These are phyloP conservation scores for Volucella inanis DNA, from an alignment of 2,888 invertebrate genomes.

Conservation along the genomic window DNA sequence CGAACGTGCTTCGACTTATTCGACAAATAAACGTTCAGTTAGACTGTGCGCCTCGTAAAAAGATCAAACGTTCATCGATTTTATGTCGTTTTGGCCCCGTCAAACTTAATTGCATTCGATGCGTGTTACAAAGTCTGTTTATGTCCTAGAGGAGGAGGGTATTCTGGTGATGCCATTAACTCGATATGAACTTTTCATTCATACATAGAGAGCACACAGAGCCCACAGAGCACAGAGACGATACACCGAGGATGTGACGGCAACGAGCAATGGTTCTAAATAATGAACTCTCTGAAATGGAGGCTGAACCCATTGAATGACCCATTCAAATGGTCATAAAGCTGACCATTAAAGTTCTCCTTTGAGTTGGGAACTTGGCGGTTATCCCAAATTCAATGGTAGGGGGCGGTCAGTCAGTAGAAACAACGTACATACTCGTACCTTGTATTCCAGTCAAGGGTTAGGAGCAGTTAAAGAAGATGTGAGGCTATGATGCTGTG, in stretches of 20 bases:
- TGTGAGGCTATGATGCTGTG: constrained; percentile 1
- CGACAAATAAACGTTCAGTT: constrained; percentile 49
- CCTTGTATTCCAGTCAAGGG: constrained; percentile 36
- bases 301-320: constrained; percentile 74
- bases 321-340: constrained; percentile 76
- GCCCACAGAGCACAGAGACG: not conserved
- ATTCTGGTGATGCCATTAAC: constrained; percentile 65
- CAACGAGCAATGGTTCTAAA: constrained; percentile 60
- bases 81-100: constrained; percentile 70
- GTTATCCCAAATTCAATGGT: constrained; percentile 51
- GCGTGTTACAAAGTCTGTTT: constrained; percentile 73
- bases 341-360: constrained; percentile 75
- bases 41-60: constrained; percentile 53
- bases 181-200: constrained; percentile 71
- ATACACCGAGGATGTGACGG: constrained; percentile 19
- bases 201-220: constrained; percentile 5
- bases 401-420: not conserved
- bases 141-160: constrained; percentile 65
- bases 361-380: constrained; percentile 63
- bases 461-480: constrained; percentile 61
- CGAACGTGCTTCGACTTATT: constrained; percentile 21
- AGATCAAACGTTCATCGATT: constrained; percentile 75
- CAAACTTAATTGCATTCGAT: constrained; percentile 74
- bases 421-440: not conserved
- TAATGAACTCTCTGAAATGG: constrained; percentile 74